Conservation (phyloP, 2,113 vertebrate genomes). For the Melospiza melodia region DNA sequence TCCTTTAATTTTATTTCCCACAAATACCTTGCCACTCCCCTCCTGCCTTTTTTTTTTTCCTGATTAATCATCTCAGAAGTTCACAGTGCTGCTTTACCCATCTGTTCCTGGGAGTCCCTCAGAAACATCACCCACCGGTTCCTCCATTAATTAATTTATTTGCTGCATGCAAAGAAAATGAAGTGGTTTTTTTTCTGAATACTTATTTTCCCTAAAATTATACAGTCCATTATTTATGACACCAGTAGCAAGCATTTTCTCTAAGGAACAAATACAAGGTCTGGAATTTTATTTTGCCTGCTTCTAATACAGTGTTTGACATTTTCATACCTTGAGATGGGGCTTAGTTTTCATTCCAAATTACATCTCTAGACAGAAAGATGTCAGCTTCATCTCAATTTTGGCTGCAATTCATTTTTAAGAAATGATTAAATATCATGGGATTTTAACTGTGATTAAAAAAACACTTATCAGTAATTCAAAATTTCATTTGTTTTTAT, state of each 20-base stretch:
- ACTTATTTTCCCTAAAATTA: neutral
- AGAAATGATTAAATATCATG: neutral
- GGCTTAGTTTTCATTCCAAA: neutral
- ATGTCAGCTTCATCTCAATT: neutral
- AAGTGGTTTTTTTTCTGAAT: neutral
- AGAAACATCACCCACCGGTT: neutral
- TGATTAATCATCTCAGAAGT: neutral
- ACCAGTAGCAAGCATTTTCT: neutral
- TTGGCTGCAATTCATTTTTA: neutral
- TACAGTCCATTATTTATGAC: neutral
- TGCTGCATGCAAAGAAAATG: neutral
- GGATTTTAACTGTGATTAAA: neutral
- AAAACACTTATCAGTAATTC: neutral
- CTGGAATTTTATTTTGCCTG: neutral
- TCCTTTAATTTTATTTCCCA: neutral
- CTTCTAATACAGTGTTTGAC: neutral
- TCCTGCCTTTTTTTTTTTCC: neutral
- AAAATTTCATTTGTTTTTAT: neutral
- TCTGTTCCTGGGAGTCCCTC: neutral
- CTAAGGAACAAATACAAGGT: neutral
- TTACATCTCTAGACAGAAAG: neutral
- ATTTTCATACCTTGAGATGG: neutral
- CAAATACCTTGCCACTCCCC: neutral
- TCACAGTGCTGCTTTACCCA: rapidly evolving
- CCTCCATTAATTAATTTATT: neutral